Base-by-base conservation (phyloP, 2,888 invertebrate genomes). In the Pteria penguin region DNA sequence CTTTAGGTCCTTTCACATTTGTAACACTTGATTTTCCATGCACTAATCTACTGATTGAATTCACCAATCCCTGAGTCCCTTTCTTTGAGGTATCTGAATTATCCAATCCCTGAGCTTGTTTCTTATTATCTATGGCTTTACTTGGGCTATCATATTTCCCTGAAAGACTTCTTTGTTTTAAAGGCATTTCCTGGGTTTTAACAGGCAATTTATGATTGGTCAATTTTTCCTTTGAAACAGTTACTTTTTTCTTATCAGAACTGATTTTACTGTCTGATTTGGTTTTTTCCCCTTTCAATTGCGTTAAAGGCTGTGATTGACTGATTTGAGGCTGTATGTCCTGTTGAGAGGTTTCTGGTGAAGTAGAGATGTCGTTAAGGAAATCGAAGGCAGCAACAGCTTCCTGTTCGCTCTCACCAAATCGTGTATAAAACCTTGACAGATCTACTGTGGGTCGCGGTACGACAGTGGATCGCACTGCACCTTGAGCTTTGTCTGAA, bases 371-470 rank as follows among this genome's bases (percentile, higher is more conserved):
- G 14, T 86, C 84, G 65, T 89, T 76, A 1, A 89, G 80, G 72
- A 87, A 88, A 66, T 88, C 86, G 68, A 88, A 89, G 22, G 87
- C 86, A 22, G 88, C 84, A 24, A 88, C 82, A 24, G 88, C 88
- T 29, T 87, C 86, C 58, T 86, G 78, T 72, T 89, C 89, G 27
- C 82, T 80, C 58, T 86, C 84, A 62, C 83, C 86, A 74, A 81
- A 89, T 24, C 85, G 75, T 2, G 76, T 72, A 74, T 84, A 88
- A 70, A 87, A 85, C 32, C 76, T 83, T 27, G 78, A 78, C 70
- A 89, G 81, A 45, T 87, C 85, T 3, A 86, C 58, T 8, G 74
- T 73, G 32, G 85, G 82, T n/a, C 86, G 65, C 18, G 65, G 29
- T 32, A 60, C 45, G 26, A 60, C 22, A 45, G 60, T 22, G 32